Conservation (phyloP, 2,888 invertebrate species). For the Tetheella fluctuosa region DNA sequence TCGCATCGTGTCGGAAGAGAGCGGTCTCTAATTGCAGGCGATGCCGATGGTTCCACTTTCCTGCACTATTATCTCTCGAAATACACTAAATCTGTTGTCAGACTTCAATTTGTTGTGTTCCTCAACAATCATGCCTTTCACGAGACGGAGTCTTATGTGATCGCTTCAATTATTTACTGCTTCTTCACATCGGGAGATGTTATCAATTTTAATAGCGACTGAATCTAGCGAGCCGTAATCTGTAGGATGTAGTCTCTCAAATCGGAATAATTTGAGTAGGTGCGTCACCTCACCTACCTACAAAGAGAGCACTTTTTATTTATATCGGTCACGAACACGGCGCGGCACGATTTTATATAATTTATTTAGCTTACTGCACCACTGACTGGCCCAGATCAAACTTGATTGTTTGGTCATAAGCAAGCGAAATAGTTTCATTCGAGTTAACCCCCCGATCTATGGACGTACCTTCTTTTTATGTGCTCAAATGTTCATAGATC, state of each 20-base stretch:
- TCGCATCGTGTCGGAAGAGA: not conserved
- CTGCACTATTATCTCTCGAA: not conserved
- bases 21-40: not conserved
- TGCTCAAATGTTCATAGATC: not conserved
- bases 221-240: not conserved
- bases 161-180: not conserved
- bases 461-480: no score
- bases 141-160: not conserved
- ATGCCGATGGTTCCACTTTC: not conserved
- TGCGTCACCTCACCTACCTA: not conserved
- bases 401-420: slow-evolving; percentile 4
- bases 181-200: not conserved
- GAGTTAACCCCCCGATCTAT: not conserved
- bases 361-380: slow-evolving; percentile 4
- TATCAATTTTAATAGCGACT: not conserved
- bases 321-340: not conserved
- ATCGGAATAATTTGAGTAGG: not conserved
- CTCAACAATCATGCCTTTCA: slow-evolving; percentile 6
- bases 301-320: slow-evolving; percentile 2
- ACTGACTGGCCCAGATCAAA: not conserved
- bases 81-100: not conserved
- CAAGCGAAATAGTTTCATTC: not conserved
- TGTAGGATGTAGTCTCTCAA: not conserved
- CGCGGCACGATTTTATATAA: slow-evolving; percentile 11
- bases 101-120: not conserved